These are phyloP conservation scores for Bombus haemorrhoidalis DNA, from an alignment of 1,140 invertebrate genomes.

Conservation along the genomic window DNA sequence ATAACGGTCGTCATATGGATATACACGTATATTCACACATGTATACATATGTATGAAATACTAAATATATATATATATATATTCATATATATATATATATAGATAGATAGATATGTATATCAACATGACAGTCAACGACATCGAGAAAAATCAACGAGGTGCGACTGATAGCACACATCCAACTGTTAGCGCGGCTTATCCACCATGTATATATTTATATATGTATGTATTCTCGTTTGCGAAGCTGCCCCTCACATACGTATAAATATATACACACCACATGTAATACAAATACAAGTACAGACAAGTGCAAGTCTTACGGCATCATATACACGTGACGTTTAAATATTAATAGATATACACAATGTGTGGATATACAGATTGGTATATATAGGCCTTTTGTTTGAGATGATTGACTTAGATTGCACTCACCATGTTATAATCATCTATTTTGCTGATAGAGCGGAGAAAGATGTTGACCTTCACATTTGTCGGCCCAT, in stretches of 20 bases:
- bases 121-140: conserved; percentile 77
- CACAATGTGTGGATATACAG: conserved; percentile 78
- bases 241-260: conserved; percentile 50
- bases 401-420: conserved; percentile 73
- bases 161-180: conserved; percentile 77
- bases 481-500: conserved; percentile 90
- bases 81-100: conserved; percentile 1
- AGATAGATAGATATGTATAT: not conserved
- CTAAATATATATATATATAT: not conserved
- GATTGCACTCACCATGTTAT: conserved; percentile 96
- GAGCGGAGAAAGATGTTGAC: conserved; percentile 98
- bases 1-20: not conserved
- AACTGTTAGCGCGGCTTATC: conserved; percentile 65
- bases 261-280: conserved; percentile 62
- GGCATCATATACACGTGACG: conserved; percentile 77
- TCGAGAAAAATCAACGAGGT: conserved; percentile 77
- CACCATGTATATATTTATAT: conserved; percentile 39
- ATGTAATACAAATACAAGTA: conserved; percentile 74
- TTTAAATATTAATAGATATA: conserved; percentile 71
- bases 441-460: conserved; percentile 99
- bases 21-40: conserved; percentile 1
- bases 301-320: conserved; percentile 77
- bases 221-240: conserved; percentile 14
- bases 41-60: not conserved
- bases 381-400: conserved; percentile 72